Percentiles rank a stretch among this genome's conserved stretches.
Conservation (phyloP, 2,888 invertebrate species). For the Charanyca ferruginea region DNA sequence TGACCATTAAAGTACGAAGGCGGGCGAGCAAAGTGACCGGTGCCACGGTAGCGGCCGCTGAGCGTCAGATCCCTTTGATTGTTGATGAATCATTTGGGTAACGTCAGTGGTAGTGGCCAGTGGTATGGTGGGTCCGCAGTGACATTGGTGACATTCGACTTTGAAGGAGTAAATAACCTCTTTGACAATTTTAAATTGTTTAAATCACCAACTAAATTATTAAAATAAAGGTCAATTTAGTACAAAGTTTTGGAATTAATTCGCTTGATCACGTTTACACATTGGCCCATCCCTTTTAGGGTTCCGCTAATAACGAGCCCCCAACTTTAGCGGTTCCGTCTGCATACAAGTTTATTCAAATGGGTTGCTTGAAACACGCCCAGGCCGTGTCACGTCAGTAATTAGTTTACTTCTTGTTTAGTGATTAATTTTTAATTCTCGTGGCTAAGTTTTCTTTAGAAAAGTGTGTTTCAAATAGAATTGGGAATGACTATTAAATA, state of each 20-base stretch:
- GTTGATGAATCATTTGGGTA: no score
- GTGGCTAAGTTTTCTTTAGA: neutral
- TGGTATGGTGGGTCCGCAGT: no score
- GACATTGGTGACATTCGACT: no score
- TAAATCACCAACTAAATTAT: constrained; percentile 3
- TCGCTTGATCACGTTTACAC: constrained; percentile 25
- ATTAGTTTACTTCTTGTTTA: constrained; percentile 57
- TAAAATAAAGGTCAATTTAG: neutral
- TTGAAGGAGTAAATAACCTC: no score
- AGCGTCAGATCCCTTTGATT: no score
- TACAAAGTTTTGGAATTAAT: constrained; percentile 46
- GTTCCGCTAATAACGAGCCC: constrained; percentile 42
- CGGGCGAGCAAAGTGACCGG: no score
- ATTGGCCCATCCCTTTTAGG: constrained; percentile 9
- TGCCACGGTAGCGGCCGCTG: no score
- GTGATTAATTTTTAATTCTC: neutral
- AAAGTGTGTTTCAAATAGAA: no score
- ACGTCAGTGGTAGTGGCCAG: no score
- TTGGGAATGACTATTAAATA: no score
- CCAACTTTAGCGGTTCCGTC: constrained; percentile 48
- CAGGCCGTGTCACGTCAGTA: constrained; percentile 47
- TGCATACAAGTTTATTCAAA: constrained; percentile 60
- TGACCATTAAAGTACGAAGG: no score
- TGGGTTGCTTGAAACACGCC: constrained; percentile 54
- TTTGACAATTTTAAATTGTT: neutral